A percentile compares a stretch with the other conserved stretches of the same genome.
Evolutionary conservation across 2,797 vertebrate species (phyloP).

Genomic region (Zalophus californianus): DNA sequence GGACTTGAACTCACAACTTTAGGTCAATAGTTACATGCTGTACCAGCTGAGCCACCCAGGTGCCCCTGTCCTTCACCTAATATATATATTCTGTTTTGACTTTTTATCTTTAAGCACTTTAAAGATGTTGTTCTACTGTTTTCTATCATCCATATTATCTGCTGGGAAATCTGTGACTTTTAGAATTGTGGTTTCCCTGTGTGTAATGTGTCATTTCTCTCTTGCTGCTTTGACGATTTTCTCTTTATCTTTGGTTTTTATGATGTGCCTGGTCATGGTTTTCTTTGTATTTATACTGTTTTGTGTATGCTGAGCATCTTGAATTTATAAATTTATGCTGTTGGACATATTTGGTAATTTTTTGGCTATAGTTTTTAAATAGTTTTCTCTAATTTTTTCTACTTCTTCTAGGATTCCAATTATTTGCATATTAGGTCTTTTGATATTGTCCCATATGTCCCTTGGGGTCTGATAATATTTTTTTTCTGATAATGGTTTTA

Average conservation of each 20-base stretch:
- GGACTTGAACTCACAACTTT: background rate
- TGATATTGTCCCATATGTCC: background rate
- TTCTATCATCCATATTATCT: background rate
- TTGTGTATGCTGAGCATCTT: background rate
- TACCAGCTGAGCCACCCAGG: background rate
- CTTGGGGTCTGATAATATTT: background rate
- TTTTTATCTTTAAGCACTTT: background rate
- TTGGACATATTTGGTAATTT: background rate
- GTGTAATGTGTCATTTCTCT: background rate
- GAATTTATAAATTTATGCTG: background rate
- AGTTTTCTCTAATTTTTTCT: background rate
- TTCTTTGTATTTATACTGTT: background rate
- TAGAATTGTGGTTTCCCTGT: background rate
- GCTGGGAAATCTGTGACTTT: background rate
- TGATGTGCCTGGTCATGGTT: background rate
- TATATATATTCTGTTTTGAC: background rate
- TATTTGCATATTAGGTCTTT: background rate
- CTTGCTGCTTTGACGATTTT: background rate
- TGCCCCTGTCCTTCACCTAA: background rate
- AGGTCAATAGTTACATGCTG: background rate
- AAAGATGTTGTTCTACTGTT: background rate
- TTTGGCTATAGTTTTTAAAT: background rate
- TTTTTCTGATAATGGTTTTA: background rate
- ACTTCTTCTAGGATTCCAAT: background rate
- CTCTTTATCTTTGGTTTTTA: background rate